phyloP scores from a whole-genome alignment of 92 coral and sea anemone species.

The Isaurus tuberculatus region DNA sequence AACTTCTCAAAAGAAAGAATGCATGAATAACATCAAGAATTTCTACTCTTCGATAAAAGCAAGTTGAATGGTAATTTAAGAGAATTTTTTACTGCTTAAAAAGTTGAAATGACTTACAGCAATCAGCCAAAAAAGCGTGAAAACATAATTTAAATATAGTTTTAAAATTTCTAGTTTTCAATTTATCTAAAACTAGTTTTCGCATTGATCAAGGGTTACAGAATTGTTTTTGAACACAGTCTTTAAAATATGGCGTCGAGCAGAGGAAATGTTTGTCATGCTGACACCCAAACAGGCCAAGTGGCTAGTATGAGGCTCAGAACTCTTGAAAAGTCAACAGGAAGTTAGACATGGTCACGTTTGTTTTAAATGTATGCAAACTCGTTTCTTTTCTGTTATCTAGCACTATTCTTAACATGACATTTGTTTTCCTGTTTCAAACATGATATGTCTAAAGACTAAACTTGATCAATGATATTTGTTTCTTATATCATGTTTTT shows the following conservation, averaged over 20 bases:
- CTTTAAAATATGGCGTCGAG: neutral
- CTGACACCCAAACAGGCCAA: neutral
- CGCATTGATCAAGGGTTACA: too few relatives aligned
- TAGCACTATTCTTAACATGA: neutral
- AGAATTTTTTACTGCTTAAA: too few relatives aligned
- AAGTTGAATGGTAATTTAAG: too few relatives aligned
- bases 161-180: too few relatives aligned
- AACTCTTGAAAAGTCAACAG: conserved; percentile 1
- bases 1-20: too few relatives aligned
- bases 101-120: too few relatives aligned
- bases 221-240: neutral
- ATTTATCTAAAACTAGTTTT: too few relatives aligned
- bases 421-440: neutral
- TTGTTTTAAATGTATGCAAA: conserved; percentile 2
- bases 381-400: neutral
- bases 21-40: too few relatives aligned
- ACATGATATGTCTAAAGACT: neutral
- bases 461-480: neutral
- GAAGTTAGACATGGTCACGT: conserved; percentile 21
- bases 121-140: too few relatives aligned
- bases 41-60: too few relatives aligned
- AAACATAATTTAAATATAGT: too few relatives aligned
- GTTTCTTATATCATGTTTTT: neutral
- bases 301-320: neutral
- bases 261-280: neutral